Percentiles rank a stretch among this genome's conserved stretches.
Evolutionary conservation across 2,888 invertebrate genomes (phyloP).

Genomic region (Tachina grossa): DNA sequence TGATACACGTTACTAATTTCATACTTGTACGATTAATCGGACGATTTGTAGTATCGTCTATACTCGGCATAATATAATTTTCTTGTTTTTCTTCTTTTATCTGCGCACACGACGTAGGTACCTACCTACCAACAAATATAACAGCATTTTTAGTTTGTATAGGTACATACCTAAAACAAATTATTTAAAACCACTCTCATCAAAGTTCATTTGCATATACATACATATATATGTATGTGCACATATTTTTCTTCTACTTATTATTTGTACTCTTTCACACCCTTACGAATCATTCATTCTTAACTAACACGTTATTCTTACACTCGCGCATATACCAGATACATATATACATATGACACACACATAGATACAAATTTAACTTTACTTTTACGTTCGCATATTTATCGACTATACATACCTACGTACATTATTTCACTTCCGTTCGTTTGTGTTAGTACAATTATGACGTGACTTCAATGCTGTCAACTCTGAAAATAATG

Average conservation of each 20-base stretch:
- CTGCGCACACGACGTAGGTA: constrained; percentile 48
- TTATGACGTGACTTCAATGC: constrained; percentile 71
- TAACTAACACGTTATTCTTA: constrained; percentile 22
- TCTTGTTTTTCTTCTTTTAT: constrained; percentile 28
- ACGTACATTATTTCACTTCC: constrained; percentile 59
- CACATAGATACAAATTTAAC: constrained; percentile 17
- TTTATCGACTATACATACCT: constrained; percentile 66
- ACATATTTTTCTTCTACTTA: neutral
- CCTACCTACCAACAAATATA: constrained; percentile 35
- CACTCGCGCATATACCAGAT: neutral
- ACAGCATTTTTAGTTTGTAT: constrained; percentile 55
- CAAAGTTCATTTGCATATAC: neutral
- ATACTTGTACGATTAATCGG: too few species aligned
- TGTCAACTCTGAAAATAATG: neutral
- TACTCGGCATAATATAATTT: constrained; percentile 48
- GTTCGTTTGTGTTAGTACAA: constrained; percentile 68
- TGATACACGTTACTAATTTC: too few species aligned
- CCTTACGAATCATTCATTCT: constrained; percentile 21
- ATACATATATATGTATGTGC: too few species aligned
- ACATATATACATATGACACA: neutral
- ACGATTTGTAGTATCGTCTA: too few species aligned
- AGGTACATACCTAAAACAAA: constrained; percentile 7
- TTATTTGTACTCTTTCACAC: constrained; percentile 44
- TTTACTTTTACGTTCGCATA: constrained; percentile 51
- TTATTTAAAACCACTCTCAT: constrained; percentile 2